Conservation (phyloP, 1,140 invertebrate species). For the Drosophila serrata region DNA sequence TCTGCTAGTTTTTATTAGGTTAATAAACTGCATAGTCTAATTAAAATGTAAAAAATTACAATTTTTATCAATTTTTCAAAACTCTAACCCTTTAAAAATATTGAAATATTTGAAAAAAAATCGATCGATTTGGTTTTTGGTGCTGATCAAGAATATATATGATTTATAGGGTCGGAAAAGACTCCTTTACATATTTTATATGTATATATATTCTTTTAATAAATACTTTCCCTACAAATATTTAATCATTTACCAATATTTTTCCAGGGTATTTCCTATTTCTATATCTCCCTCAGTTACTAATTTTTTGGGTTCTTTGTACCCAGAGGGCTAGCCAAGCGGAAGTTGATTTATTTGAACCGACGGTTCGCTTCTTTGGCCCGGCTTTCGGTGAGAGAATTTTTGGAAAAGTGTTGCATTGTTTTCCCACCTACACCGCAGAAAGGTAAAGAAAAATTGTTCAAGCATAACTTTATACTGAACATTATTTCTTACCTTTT, state of each 20-base stretch:
- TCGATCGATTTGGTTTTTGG: too few species aligned
- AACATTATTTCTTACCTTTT: slow-evolving; percentile 32
- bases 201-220: too few species aligned
- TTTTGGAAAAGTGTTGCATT: slow-evolving; percentile 74
- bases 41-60: too few species aligned
- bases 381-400: slow-evolving; percentile 66
- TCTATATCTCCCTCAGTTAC: fast-evolving
- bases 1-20: too few species aligned
- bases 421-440: slow-evolving; percentile 64
- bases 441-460: slow-evolving; percentile 66
- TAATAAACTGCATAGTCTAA: too few species aligned
- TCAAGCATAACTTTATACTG: slow-evolving; percentile 68
- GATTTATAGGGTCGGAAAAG: too few species aligned
- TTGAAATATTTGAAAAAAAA: too few species aligned
- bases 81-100: too few species aligned
- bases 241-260: not conserved
- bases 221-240: not conserved
- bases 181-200: too few species aligned
- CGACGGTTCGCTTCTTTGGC: slow-evolving; percentile 13
- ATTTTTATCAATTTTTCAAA: too few species aligned
- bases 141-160: too few species aligned
- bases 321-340: slow-evolving; percentile 54
- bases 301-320: slow-evolving; percentile 32
- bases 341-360: slow-evolving; percentile 79
- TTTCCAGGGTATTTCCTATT: not conserved